Conservation (phyloP, 2,888 invertebrate genomes). For the Formica aserva region DNA sequence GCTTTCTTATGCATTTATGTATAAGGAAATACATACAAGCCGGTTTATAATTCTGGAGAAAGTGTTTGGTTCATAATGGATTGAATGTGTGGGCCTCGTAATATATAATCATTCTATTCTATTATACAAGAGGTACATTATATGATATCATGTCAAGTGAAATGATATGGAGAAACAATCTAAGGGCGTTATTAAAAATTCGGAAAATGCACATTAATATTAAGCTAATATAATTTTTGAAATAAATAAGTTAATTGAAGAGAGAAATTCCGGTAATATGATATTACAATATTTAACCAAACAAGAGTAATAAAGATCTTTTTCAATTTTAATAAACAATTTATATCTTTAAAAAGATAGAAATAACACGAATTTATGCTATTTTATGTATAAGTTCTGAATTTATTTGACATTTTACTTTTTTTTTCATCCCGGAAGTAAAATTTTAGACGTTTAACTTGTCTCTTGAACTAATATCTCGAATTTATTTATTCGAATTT, state of each 20-base stretch:
- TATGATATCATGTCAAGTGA: background rate
- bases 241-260: conserved; percentile 11
- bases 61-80: background rate
- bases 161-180: background rate
- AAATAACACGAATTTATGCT: background rate
- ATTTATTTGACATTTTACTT: background rate
- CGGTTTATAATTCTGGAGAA: background rate
- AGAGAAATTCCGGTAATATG: background rate
- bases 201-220: background rate
- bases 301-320: background rate
- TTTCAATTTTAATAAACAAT: background rate
- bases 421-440: background rate
- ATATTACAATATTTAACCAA: background rate
- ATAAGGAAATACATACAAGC: background rate
- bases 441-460: background rate
- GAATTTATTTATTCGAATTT: background rate
- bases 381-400: background rate
- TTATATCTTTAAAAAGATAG: background rate
- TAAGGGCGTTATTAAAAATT: background rate
- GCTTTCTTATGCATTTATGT: background rate
- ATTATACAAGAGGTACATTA: background rate
- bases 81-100: background rate
- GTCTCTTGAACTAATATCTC: background rate
- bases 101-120: background rate
- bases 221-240: background rate